Conservation (phyloP, 2,888 invertebrate genomes). For the Chrysolina haemoptera region DNA sequence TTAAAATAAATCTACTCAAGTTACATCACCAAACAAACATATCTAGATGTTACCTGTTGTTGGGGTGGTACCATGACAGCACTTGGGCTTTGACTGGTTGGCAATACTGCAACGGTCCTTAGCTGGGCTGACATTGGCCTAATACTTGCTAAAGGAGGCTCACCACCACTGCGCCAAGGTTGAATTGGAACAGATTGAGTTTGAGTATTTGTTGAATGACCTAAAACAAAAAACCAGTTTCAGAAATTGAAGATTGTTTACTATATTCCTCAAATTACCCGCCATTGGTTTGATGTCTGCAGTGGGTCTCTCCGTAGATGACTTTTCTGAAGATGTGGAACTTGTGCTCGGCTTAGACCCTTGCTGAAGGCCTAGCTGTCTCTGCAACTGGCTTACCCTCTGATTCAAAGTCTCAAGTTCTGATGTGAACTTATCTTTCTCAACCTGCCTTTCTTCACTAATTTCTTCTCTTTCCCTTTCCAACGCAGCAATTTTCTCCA, state of each 20-base stretch:
- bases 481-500: slow-evolving; percentile 77
- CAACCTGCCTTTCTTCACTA: slow-evolving; percentile 74
- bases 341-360: slow-evolving; percentile 80
- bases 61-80: slow-evolving; percentile 75
- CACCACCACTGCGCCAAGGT: slow-evolving; percentile 80
- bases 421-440: slow-evolving; percentile 79
- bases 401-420: slow-evolving; percentile 81
- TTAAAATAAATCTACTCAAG: no score
- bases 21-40: no score
- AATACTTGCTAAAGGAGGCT: slow-evolving; percentile 93
- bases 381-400: slow-evolving; percentile 69
- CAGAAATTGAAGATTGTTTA: not conserved
- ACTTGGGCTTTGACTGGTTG: slow-evolving; percentile 78
- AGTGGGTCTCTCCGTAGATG: slow-evolving; percentile 78
- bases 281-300: slow-evolving; percentile 97
- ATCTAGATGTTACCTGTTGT: slow-evolving; percentile 68
- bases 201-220: slow-evolving; percentile 68
- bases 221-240: slow-evolving; percentile 37
- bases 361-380: slow-evolving; percentile 75
- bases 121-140: slow-evolving; percentile 88
- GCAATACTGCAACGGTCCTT: slow-evolving; percentile 79
- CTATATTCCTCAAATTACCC: slow-evolving; percentile 69
- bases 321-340: slow-evolving; percentile 75
- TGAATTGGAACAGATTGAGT: slow-evolving; percentile 74
- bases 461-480: slow-evolving; percentile 77